Base-by-base conservation (phyloP, 1,140 invertebrate species). In the Heliconius congener region DNA sequence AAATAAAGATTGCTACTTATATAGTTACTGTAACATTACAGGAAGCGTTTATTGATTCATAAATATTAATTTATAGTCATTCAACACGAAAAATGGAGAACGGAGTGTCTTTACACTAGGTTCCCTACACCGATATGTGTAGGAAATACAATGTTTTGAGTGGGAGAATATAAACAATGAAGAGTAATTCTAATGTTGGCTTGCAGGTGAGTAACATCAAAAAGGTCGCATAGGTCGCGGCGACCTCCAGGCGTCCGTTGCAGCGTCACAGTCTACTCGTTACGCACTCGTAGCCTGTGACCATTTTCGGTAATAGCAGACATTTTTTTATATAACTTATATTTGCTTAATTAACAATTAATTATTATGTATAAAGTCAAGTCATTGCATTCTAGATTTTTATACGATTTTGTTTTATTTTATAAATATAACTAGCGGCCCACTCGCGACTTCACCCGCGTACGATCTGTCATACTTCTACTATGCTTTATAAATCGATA, bases 231-330 rank as follows among this genome's bases (percentile, higher is more conserved):
- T 52, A 73, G 79, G 83, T 78, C 83, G 66, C 8, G 57, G 27
- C 81, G 83, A 79, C 83, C 83, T 84, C 66, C 82, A 77, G 72
- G 79, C 81, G 79, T 52, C 81, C 83, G 79, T 77, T 75, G 50
- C 39, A 60, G 72, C 79, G 77, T 79, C 78, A 82, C 78, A 81
- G 74, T 77, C 74, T 79, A 74, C 70, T 76, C 18, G 76, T 50
- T 79, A 78, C 74, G 46, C 71, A 76, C 30, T 60, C 57, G 18
- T 77, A 77, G 42, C 66, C 46, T 72, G 9, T 71, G 46, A 66
- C 27, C n/a, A 72, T 52, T 72, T 55, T 50, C 30, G 18, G 42
- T 71, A 52, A 37, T 60, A 42, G 57, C 50, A 39, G 71, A 60
- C 52, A 74, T n/a, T 75, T 74, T 52, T 27, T 3, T 34, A 34